These are phyloP conservation scores for Galleria mellonella DNA, from an alignment of 1,140 invertebrate species.

Conservation along the genomic window DNA sequence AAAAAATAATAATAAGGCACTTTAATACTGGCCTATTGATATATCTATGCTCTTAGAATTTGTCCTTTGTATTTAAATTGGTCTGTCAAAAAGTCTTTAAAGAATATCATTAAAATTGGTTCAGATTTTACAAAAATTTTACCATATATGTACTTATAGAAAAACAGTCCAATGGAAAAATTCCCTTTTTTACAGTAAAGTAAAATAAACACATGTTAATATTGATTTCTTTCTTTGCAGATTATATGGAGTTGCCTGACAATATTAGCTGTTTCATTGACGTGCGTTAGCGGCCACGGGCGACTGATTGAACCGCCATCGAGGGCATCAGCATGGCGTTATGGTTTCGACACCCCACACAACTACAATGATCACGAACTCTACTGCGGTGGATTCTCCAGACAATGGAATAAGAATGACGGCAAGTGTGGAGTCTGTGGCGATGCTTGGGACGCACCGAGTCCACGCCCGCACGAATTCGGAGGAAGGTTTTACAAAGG, in stretches of 20 bases:
- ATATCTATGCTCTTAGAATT: too few species aligned
- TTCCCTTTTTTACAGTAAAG: too few species aligned
- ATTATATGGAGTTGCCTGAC: slow-evolving; percentile 45
- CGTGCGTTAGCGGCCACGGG: slow-evolving; percentile 77
- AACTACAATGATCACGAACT: slow-evolving; percentile 94
- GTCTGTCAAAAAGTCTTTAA: too few species aligned
- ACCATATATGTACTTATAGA: too few species aligned
- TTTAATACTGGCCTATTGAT: too few species aligned
- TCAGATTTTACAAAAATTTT: too few species aligned
- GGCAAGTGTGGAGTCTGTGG: slow-evolving; percentile 93
- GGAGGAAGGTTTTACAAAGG: slow-evolving; percentile 89
- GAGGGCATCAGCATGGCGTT: slow-evolving; percentile 87
- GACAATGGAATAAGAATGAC: slow-evolving; percentile 82
- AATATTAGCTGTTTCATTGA: slow-evolving; percentile 26
- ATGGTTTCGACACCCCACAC: slow-evolving; percentile 82
- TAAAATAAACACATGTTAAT: too few species aligned
- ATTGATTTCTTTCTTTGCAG: slow-evolving; percentile 27
- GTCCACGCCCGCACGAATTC: slow-evolving; percentile 86
- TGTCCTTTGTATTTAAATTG: too few species aligned
- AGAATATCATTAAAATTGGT: too few species aligned
- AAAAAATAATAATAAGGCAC: too few species aligned
- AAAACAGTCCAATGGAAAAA: too few species aligned
- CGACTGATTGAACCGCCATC: slow-evolving; percentile 90
- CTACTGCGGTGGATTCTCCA: slow-evolving; percentile 90
- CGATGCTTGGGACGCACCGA: slow-evolving; percentile 85